These are phyloP conservation scores for Myotis planiceps DNA, from an alignment of 2,797 vertebrate genomes.

Conservation along the genomic window DNA sequence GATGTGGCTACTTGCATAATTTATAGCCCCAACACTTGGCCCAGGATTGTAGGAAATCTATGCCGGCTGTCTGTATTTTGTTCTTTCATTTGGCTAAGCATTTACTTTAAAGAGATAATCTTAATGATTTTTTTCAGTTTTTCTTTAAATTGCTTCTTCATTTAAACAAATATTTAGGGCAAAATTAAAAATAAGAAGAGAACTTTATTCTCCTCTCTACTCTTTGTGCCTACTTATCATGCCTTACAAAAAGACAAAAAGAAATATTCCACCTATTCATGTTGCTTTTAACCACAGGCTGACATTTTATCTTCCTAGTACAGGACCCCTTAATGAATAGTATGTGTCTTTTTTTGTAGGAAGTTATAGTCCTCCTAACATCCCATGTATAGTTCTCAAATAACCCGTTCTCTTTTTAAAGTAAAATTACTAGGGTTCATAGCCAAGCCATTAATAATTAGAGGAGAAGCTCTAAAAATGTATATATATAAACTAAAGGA, in stretches of 20 bases:
- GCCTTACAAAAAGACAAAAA: too few species aligned
- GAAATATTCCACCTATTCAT: background rate
- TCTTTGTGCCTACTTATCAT: background rate
- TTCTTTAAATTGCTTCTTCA: background rate
- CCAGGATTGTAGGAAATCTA: background rate
- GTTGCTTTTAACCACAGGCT: background rate
- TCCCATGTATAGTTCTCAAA: background rate
- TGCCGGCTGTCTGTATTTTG: background rate
- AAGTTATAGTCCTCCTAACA: background rate
- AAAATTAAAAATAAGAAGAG: background rate
- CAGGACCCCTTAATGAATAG: background rate
- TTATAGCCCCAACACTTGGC: background rate
- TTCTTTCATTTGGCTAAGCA: background rate
- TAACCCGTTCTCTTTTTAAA: background rate
- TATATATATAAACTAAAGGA: background rate
- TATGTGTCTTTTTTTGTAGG: background rate
- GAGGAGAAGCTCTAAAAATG: background rate
- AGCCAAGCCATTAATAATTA: background rate
- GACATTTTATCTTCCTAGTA: background rate
- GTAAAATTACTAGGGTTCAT: background rate
- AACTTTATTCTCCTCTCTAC: background rate
- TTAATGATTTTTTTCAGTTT: background rate
- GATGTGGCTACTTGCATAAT: conserved; percentile 5
- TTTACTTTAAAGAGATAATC: background rate
- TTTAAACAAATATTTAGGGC: background rate